These are phyloP conservation scores for Leptopilina boulardi DNA, from an alignment of 1,140 invertebrate genomes.

Conservation along the genomic window DNA sequence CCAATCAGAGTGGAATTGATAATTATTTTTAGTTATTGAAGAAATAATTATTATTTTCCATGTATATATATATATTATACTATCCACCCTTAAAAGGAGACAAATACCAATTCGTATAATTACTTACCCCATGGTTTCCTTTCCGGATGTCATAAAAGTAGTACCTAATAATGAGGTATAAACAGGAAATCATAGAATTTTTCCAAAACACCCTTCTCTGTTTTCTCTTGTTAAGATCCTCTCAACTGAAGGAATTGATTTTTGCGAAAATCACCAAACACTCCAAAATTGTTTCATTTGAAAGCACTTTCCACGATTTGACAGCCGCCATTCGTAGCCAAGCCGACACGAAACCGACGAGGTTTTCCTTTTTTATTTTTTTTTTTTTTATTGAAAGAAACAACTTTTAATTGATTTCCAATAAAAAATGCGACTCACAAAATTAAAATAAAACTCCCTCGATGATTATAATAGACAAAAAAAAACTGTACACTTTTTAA, in stretches of 20 bases:
- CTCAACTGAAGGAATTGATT: constrained; percentile 14
- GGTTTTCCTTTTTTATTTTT: too few species aligned
- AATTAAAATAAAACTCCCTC: background rate
- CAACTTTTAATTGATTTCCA: constrained; percentile 71
- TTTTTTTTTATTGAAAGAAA: constrained; percentile 59
- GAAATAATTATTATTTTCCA: constrained; percentile 35
- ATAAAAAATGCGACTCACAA: constrained; percentile 43
- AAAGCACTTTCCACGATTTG: constrained; percentile 59
- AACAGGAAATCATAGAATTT: constrained; percentile 61
- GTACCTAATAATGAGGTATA: constrained; percentile 51
- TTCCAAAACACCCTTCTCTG: constrained; percentile 33
- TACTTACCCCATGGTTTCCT: constrained; percentile 73
- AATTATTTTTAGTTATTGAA: constrained; percentile 48
- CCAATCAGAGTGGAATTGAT: background rate
- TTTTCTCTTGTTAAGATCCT: constrained; percentile 21
- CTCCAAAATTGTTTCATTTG: constrained; percentile 44
- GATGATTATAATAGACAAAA: background rate
- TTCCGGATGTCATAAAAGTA: constrained; percentile 73
- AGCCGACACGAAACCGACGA: constrained; percentile 64
- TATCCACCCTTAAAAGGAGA: constrained; percentile 67
- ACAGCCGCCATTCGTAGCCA: constrained; percentile 67
- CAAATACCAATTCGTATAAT: constrained; percentile 49
- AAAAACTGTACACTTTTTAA: background rate
- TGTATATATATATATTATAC: constrained; percentile 49
- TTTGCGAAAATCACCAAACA: constrained; percentile 36